Percentiles rank a stretch among this genome's conserved stretches.
phyloP scores from a whole-genome alignment of 2,888 invertebrate species.

The Notodonta ziczac region DNA sequence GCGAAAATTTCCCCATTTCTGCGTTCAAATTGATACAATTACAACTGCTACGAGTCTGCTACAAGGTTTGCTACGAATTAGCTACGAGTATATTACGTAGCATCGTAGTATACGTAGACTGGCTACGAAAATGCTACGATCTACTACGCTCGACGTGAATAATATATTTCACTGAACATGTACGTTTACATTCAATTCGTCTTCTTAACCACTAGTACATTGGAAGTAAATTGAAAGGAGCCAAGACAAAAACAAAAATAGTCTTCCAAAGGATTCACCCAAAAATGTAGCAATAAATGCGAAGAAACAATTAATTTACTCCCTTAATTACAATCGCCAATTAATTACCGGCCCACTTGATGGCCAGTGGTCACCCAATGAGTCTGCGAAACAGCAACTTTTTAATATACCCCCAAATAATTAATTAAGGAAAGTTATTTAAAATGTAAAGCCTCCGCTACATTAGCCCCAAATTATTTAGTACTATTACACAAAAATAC shows the following conservation, averaged over 20 bases:
- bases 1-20: neutral
- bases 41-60: neutral
- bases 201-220: neutral
- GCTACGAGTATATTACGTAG: slow-evolving; percentile 2
- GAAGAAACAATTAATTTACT: slow-evolving; percentile 5
- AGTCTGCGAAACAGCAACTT: slow-evolving; percentile 29
- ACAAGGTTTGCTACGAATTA: neutral
- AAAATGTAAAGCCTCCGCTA: slow-evolving; percentile 37
- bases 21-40: neutral
- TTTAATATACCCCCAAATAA: slow-evolving; percentile 42
- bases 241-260: neutral
- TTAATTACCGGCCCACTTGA: slow-evolving; percentile 13
- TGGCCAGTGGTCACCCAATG: slow-evolving; percentile 29
- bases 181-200: no score
- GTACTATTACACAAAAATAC: slow-evolving; percentile 41
- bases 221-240: neutral
- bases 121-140: slow-evolving; percentile 4
- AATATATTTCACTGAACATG: no score
- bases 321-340: slow-evolving; percentile 26
- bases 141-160: neutral
- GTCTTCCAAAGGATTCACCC: neutral
- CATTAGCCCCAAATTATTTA: slow-evolving; percentile 44
- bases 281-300: neutral
- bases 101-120: neutral
- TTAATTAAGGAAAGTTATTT: slow-evolving; percentile 39